A percentile compares a stretch with the other conserved stretches of the same genome.
Evolutionary conservation across 2,113 vertebrate species (phyloP).

Genomic region (Cephalopterus ornatus): DNA sequence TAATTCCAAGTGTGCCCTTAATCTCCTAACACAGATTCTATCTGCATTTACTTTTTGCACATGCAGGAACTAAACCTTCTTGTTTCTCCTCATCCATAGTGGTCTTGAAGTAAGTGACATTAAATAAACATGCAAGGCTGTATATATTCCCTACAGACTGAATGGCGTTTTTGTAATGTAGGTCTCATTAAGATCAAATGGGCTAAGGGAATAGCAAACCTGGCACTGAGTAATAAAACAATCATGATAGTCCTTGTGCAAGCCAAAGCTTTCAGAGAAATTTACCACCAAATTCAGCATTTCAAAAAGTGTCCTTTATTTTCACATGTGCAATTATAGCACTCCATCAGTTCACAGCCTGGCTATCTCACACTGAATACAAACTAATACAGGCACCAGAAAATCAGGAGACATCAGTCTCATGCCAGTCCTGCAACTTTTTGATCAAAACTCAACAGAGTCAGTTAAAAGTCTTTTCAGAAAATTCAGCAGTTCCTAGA

Average conservation of each 20-base stretch:
- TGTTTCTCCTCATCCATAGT: constrained; percentile 25
- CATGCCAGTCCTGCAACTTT: background rate
- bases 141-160: background rate
- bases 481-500: background rate
- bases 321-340: background rate
- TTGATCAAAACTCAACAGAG: background rate
- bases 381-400: background rate
- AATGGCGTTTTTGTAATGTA: background rate
- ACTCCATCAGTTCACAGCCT: background rate
- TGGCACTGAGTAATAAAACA: constrained; percentile 12
- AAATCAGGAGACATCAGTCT: background rate
- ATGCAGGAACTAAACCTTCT: background rate
- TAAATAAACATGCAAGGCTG: constrained; percentile 54
- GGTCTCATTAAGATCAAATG: constrained; percentile 42
- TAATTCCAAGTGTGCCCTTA: constrained; percentile 60
- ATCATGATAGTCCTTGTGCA: background rate
- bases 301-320: background rate
- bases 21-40: constrained; percentile 45
- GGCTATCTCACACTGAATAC: background rate
- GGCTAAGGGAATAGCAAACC: background rate
- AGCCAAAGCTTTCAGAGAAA: background rate
- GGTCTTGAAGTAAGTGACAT: constrained; percentile 22
- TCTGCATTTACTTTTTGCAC: constrained; percentile 8
- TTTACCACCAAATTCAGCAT: background rate
- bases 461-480: background rate